Conservation (phyloP, 2,113 vertebrate species). For the Ellobius talpinus region DNA sequence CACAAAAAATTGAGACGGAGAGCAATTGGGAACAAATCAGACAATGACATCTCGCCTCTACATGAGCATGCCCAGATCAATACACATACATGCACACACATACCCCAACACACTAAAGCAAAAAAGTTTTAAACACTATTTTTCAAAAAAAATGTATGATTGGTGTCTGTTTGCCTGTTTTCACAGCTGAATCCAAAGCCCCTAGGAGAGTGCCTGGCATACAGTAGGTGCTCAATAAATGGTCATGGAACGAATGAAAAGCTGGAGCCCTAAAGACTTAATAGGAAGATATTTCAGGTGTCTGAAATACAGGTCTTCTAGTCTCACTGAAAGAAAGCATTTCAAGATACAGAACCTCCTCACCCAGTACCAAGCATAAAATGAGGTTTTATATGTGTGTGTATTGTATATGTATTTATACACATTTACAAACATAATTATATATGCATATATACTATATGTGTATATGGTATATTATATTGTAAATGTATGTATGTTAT, state of each 20-base stretch:
- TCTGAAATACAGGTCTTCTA: background rate
- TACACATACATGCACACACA: background rate
- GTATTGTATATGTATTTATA: background rate
- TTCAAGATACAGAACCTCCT: conserved; percentile 20
- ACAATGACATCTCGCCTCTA: background rate
- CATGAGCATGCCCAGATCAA: background rate
- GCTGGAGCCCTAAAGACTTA: background rate
- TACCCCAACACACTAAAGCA: background rate
- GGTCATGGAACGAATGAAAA: background rate
- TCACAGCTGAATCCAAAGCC: background rate
- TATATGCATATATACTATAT: no score
- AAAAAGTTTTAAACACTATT: background rate
- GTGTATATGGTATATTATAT: background rate
- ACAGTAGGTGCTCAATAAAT: conserved; percentile 1
- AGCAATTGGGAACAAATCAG: background rate
- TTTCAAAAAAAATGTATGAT: background rate
- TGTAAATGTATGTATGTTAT: background rate
- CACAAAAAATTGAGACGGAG: background rate
- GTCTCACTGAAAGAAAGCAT: background rate
- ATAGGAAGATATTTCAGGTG: background rate
- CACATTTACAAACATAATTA: background rate
- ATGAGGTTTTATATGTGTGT: background rate
- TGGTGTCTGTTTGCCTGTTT: background rate
- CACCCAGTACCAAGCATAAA: background rate
- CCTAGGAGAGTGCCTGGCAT: background rate